These are phyloP conservation scores for Erynnis tages DNA, from an alignment of 2,888 invertebrate genomes.

Conservation along the genomic window DNA sequence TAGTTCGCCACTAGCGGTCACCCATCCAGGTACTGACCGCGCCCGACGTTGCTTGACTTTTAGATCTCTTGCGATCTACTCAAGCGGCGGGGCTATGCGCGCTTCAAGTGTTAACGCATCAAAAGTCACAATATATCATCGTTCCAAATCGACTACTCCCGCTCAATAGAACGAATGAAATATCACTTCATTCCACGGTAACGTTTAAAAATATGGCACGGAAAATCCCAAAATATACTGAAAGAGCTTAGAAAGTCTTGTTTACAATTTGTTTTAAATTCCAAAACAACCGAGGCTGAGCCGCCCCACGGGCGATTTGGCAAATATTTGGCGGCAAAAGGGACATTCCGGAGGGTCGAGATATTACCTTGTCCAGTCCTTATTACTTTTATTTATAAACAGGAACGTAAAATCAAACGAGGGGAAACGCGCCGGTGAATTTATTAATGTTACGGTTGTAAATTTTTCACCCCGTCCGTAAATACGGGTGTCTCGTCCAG, in stretches of 20 bases:
- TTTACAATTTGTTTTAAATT: constrained; percentile 2
- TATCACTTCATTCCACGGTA: background rate
- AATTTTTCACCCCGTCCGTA: background rate
- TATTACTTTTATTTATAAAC: constrained; percentile 18
- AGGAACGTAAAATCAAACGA: constrained; percentile 17
- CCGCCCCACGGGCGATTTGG: background rate
- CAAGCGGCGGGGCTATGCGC: no score
- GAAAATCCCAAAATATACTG: background rate
- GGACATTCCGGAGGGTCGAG: constrained; percentile 7
- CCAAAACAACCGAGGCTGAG: background rate
- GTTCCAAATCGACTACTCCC: no score
- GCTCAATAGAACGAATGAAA: no score
- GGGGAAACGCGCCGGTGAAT: constrained; percentile 1
- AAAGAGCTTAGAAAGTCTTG: background rate
- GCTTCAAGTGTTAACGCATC: no score
- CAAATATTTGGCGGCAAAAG: constrained; percentile 9
- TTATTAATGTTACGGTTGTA: constrained; percentile 11
- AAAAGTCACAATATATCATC: no score
- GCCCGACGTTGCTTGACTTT: no score
- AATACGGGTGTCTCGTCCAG: background rate
- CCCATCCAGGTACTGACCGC: no score
- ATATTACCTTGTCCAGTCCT: constrained; percentile 7
- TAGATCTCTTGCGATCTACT: no score
- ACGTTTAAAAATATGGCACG: background rate
- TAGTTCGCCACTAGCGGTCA: no score